Base-by-base conservation (phyloP, 2,888 invertebrate species). In the Melikaiella ostensackeni region DNA sequence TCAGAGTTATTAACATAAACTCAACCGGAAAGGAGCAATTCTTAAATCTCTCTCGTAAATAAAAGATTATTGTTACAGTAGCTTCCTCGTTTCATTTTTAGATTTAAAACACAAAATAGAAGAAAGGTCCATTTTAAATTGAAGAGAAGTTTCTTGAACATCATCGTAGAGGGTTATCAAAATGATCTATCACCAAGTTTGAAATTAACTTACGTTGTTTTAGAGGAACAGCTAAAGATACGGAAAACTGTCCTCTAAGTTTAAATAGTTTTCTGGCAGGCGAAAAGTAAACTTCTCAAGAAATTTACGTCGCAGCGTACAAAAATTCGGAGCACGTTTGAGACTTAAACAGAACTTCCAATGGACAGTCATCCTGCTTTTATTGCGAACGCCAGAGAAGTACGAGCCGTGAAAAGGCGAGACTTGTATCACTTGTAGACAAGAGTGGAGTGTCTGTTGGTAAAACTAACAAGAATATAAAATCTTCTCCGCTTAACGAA, bases 321-420 rank as follows among this genome's bases (percentile, higher is more conserved):
- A 70, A 64, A 75, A 74, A 81, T 81, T 81, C 81, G 73, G 66
- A 63, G 77, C 81, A 81, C 81, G 81, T 81, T 55, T 75, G 63
- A 33, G 76, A 80, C 81, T 79, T 78, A 77, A 81, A 78, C 75
- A 77, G 75, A 78, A 78, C 79, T 81, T 80, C 66, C 77, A 78
- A 75, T 77, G 79, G 75, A 78, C 50, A 66, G 66, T 42, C 42
- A 66, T 66, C 24, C 33, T 70, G 70, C 70, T 70, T 70, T 55
- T 70, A 70, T 70, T 70, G 50, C 70, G 33, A 70, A 27, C 24
- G 24, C 24, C 50, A 70, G n/a, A 70, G 55, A 50, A 70, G 70
- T 30, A 70, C 50, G 70, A 70, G 30, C 70, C 70, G 50, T 70
- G 70, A 50, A 70, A 70, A 70, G 50, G 33, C 50, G 50, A 70